Evolutionary conservation across 2,113 vertebrate genomes (phyloP).

Genomic region (Orthochromis indermauri): DNA sequence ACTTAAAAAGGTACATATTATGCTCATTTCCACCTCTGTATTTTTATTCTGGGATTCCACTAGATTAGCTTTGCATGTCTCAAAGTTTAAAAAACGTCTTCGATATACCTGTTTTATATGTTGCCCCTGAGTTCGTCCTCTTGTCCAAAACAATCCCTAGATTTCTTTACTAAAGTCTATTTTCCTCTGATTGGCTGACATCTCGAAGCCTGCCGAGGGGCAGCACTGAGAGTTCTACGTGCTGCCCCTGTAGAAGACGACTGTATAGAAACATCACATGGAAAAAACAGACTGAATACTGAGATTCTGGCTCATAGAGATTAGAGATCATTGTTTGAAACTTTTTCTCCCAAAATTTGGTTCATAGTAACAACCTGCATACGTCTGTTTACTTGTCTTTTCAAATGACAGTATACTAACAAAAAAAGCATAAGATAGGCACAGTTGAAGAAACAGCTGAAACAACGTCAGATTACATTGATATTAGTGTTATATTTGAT

Average conservation of each 20-base stretch:
- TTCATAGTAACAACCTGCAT: neutral
- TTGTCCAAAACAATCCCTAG: neutral
- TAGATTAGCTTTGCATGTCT: neutral
- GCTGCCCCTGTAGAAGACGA: neutral
- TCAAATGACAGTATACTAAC: neutral
- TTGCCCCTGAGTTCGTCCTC: neutral
- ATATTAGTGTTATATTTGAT: neutral
- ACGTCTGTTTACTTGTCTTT: neutral
- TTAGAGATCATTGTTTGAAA: neutral
- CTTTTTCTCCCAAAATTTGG: neutral
- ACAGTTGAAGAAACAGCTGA: neutral
- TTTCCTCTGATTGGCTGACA: neutral
- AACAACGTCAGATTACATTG: neutral
- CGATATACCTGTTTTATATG: neutral
- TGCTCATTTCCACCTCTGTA: neutral
- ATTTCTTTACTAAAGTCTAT: neutral
- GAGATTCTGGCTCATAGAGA: neutral
- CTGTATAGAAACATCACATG: neutral
- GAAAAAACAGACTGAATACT: neutral
- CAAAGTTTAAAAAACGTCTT: neutral
- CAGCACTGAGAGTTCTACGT: neutral
- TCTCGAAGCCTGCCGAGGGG: neutral
- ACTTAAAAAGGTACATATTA: neutral
- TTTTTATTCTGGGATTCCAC: neutral
- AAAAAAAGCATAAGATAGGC: fast-evolving